These are phyloP conservation scores for Andrena cerasifolii DNA, from an alignment of 1,140 invertebrate species.

Conservation along the genomic window DNA sequence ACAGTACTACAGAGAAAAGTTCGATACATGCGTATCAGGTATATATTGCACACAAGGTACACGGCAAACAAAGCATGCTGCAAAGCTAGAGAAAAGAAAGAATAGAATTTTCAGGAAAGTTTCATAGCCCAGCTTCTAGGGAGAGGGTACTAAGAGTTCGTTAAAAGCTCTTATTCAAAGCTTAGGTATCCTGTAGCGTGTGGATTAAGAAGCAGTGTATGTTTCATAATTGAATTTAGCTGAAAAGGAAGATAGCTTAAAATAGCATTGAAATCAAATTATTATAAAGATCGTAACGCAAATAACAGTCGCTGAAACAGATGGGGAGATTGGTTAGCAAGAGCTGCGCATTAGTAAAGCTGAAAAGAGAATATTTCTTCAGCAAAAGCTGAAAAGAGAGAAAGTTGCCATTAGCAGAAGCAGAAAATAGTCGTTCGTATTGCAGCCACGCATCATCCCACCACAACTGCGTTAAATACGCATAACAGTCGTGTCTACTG, in stretches of 20 bases:
- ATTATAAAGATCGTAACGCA: not conserved
- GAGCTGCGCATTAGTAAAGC: slow-evolving; percentile 3
- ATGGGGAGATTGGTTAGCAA: not conserved
- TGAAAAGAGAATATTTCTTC: slow-evolving; percentile 11
- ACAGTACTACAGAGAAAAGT: too few relatives aligned
- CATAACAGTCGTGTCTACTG: not conserved
- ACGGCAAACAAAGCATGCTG: not conserved
- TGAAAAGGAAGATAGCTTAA: slow-evolving; percentile 14
- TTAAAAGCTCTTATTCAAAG: slow-evolving; percentile 11
- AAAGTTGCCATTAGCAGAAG: not conserved
- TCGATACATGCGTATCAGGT: too few relatives aligned
- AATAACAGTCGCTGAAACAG: slow-evolving; percentile 16
- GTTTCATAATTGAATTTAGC: not conserved
- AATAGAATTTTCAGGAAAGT: not conserved
- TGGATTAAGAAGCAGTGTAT: not conserved
- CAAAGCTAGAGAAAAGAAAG: not conserved
- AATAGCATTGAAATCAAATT: not conserved
- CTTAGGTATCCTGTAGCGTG: slow-evolving; percentile 3
- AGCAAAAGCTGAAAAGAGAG: slow-evolving; percentile 22
- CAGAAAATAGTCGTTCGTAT: not conserved
- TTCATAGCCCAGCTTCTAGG: slow-evolving; percentile 53
- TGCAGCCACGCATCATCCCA: slow-evolving; percentile 17
- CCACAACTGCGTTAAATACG: not conserved
- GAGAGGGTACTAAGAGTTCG: not conserved
- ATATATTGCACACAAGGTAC: not conserved